Evolutionary conservation across 1,140 invertebrate species (phyloP), one percentile per base, ranked within the genome.

Genomic region (Drosophila arawakana): DNA sequence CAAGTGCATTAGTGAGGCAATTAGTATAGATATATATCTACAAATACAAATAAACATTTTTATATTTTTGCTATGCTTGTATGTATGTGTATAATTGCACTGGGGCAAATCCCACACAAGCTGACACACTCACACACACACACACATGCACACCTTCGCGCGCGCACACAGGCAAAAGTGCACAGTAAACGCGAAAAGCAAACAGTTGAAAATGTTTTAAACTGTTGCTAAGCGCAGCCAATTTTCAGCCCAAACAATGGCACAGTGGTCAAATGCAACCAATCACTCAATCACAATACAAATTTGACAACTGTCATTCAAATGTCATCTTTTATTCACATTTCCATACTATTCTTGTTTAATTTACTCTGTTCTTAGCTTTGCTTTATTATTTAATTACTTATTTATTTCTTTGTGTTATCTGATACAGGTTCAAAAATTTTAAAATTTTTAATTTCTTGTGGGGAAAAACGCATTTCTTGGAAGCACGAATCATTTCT

Each of bases 141-240:
- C 18, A 34, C 18, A n/a, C n/a, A n/a, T 18, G 34, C 13, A 41
- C 13, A 49, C 35, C 37, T 11, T 39, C 60, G 21, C 18, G 11
- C 30, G 18, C 60, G 21, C 11, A 46, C 13, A 11, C 7, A 37
- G 25, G 13, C 11, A 18, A 54, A 70, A 70, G 41, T 70, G 66
- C 58, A 74, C 50, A 54, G 70, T 70, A 49, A 60, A 69, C 44
- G 63, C 65, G 18, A 46, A 80, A 61, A 63, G 63, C 79, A 81
- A 78, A 67, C 68, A 66, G 76, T 84, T 73, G 74, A 85, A 30
- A 30, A 30, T 30, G 3, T 57, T 74, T 62, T 37, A 70, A 86
- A 71, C 83, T 85, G 82, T 85, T 85, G 82, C 82, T 79, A 88
- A 85, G 82, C 82, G 83, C 83, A 76, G 81, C 72, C 74, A 81